Conservation (phyloP, 2,888 invertebrate genomes). For the Dicranocentrus wangi region DNA sequence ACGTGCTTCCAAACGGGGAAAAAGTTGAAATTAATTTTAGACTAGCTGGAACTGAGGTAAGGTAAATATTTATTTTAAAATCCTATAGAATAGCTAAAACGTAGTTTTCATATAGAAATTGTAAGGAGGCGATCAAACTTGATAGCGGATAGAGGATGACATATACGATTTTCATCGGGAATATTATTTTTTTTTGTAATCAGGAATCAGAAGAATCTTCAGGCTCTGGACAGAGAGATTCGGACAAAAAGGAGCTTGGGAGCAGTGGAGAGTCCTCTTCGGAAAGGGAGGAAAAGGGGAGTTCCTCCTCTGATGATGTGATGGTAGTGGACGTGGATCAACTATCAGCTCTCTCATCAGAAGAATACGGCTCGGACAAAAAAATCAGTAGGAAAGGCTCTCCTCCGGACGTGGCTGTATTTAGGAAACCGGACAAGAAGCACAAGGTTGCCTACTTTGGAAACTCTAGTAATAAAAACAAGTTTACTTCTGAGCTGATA, state of each 20-base stretch:
- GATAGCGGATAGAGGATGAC: not conserved
- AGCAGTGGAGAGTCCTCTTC: slow-evolving; percentile 26
- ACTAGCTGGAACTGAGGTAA: slow-evolving; percentile 65
- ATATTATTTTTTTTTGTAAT: not conserved
- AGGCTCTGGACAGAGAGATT: slow-evolving; percentile 46
- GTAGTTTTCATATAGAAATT: not conserved
- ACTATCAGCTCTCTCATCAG: slow-evolving; percentile 23
- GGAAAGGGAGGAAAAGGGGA: slow-evolving; percentile 28
- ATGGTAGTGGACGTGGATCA: slow-evolving; percentile 53
- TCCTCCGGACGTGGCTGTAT: slow-evolving; percentile 29
- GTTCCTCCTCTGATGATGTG: slow-evolving; percentile 36
- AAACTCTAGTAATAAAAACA: not conserved
- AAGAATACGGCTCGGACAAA: slow-evolving; percentile 37
- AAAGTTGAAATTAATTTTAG: slow-evolving; percentile 68
- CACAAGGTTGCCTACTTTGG: slow-evolving; percentile 29
- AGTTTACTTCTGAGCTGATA: slow-evolving; percentile 16
- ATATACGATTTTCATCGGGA: not conserved
- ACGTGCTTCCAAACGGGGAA: slow-evolving; percentile 64
- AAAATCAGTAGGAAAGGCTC: slow-evolving; percentile 43
- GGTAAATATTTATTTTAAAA: slow-evolving; percentile 44
- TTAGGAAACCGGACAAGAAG: slow-evolving; percentile 44
- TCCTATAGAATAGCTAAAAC: not conserved
- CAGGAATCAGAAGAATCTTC: slow-evolving; percentile 60
- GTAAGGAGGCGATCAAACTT: not conserved
- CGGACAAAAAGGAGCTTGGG: slow-evolving; percentile 40